phyloP scores from a whole-genome alignment of 2,797 vertebrate genomes.

The Ctenosaura bakeri region DNA sequence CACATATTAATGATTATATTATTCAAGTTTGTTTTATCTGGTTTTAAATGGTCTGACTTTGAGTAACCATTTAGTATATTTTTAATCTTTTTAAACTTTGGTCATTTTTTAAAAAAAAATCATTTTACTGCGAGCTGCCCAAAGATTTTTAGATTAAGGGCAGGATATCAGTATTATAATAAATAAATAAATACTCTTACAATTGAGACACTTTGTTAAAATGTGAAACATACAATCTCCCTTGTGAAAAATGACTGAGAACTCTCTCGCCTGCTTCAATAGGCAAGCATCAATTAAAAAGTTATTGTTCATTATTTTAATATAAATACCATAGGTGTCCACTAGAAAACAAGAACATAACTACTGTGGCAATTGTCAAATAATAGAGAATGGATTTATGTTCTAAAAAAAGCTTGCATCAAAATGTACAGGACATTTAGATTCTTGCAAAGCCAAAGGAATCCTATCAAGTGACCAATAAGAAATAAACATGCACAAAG shows the following conservation, averaged over 20 bases:
- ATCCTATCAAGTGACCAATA: constrained; percentile 1
- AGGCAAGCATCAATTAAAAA: background rate
- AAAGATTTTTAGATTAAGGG: too few species aligned
- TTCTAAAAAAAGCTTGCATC: background rate
- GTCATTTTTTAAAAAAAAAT: too few species aligned
- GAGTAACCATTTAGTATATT: too few species aligned
- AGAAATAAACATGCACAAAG: background rate
- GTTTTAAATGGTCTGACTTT: too few species aligned
- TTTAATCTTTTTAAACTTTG: too few species aligned
- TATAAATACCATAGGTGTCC: background rate
- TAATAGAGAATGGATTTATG: background rate
- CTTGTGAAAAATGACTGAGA: background rate
- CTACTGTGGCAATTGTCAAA: background rate
- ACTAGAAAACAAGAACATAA: background rate
- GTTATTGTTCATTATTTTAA: background rate
- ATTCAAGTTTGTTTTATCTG: too few species aligned
- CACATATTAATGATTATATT: too few species aligned
- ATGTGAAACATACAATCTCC: background rate
- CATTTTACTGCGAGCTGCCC: too few species aligned
- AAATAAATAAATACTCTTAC: background rate
- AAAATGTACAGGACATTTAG: background rate
- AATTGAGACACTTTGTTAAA: background rate
- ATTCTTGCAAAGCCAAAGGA: background rate
- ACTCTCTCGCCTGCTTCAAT: background rate
- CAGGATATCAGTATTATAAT: too few species aligned